Evolutionary conservation across 2,888 invertebrate genomes (phyloP).

Genomic region (Coremacera marginata): DNA sequence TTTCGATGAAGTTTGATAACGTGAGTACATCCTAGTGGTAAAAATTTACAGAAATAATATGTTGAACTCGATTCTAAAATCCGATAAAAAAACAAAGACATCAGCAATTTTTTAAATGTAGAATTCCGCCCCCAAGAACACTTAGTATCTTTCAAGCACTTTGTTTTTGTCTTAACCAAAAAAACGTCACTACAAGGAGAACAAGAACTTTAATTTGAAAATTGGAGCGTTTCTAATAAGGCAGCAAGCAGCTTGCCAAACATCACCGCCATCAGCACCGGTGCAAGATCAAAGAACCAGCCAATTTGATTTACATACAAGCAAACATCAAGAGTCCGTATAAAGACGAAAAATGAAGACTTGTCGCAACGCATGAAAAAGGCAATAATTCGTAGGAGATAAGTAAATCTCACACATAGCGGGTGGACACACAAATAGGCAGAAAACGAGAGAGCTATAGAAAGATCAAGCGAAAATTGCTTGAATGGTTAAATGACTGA

Average conservation of each 20-base stretch:
- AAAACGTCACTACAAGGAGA: not conserved
- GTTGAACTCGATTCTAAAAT: too few relatives aligned
- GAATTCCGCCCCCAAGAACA: too few relatives aligned
- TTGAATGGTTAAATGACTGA: not conserved
- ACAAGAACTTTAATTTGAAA: not conserved
- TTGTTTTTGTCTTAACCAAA: not conserved
- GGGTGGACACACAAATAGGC: not conserved
- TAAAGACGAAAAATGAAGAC: not conserved
- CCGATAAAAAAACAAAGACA: too few relatives aligned
- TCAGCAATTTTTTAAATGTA: too few relatives aligned
- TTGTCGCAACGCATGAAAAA: slow-evolving; percentile 20
- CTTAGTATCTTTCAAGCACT: too few relatives aligned
- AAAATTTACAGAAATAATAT: too few relatives aligned
- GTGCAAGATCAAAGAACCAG: slow-evolving; percentile 6
- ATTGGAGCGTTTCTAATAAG: slow-evolving; percentile 9
- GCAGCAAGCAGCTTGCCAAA: not conserved
- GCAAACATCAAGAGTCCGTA: not conserved
- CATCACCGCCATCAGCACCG: slow-evolving; percentile 1
- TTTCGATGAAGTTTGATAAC: too few relatives aligned
- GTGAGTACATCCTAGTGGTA: too few relatives aligned
- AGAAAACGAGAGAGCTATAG: not conserved
- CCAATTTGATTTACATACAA: slow-evolving; percentile 13
- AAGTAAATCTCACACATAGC: not conserved
- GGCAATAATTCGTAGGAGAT: not conserved
- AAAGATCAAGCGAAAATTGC: not conserved